These are phyloP conservation scores for Eulemur rufifrons DNA, from an alignment of 2,113 vertebrate species.

Conservation along the genomic window DNA sequence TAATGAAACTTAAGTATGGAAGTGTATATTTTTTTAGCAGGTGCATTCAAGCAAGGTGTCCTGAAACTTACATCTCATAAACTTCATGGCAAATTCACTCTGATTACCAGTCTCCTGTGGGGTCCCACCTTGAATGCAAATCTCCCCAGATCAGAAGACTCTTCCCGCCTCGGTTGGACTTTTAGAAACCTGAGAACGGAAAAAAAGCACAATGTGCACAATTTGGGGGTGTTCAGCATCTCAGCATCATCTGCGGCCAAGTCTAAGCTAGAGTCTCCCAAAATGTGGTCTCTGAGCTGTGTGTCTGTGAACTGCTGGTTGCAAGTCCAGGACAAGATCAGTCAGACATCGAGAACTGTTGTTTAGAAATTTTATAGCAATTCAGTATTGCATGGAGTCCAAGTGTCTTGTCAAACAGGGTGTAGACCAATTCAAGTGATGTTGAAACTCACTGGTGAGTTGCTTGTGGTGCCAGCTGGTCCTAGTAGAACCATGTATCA, in stretches of 20 bases:
- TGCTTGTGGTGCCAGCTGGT: not conserved
- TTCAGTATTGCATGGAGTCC: not conserved
- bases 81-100: not conserved
- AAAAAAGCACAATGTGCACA: not conserved
- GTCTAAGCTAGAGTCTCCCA: not conserved
- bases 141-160: not conserved
- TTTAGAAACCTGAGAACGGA: not conserved
- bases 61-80: not conserved
- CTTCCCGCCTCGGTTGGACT: not conserved
- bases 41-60: not conserved
- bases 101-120: not conserved
- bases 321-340: too few relatives aligned
- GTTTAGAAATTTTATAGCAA: not conserved
- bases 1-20: not conserved
- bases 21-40: not conserved
- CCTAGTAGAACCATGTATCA: not conserved
- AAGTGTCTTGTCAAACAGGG: not conserved
- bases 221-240: not conserved
- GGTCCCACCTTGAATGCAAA: not conserved
- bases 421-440: not conserved
- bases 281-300: not conserved
- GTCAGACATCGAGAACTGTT: not conserved
- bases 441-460: not conserved
- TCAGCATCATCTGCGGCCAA: not conserved
- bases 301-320: not conserved